Evolutionary conservation across 1,140 invertebrate species (phyloP), one percentile per base, ranked within the genome.

Genomic region (Ips nitidus): DNA sequence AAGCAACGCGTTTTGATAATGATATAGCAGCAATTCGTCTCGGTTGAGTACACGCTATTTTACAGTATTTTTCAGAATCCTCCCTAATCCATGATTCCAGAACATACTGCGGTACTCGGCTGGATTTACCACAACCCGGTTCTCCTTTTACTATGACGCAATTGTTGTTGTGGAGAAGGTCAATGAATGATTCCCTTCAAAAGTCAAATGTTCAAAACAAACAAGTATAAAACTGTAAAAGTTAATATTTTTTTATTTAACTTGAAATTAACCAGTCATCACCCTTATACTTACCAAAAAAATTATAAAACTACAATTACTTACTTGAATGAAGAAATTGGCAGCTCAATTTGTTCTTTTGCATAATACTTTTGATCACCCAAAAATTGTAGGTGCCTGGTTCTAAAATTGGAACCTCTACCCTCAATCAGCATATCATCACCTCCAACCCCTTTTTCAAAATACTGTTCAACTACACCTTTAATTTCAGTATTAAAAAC

Each of bases 61-160:
- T 86, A 73, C 84, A 85, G 41, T 85, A 83, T 72, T 86, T 83
- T 8, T 84, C 81, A 41, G 52, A 52, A 43, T 80, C 78, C 56
- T 83, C 80, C 71, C 68, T 71, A 52, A 84, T 82, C 75, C 86
- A 90, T 71, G 84, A 78, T 79, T 93, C 89, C 45, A 93, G 76
- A 72, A 93, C 87, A 76, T 88, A 92, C 79, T 94, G 92, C 1
- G 91, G 90, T 7, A 93, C 82, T 79, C 96, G 92, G 1, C 94
- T 96, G 4, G 92, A 95, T 82, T 96, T 97, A 0, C 93, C 94
- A 80, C 91, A 91, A 4, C 93, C 94, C 2, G 94, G 95, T 80
- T 96, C 94, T 3, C 94, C 94, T 76, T 96, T 92, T 2, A 97
- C 81, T 45, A 97, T 88, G 1, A 91, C 81, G 85, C 87, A 82